Evolutionary conservation across 2,113 vertebrate species (phyloP).

Genomic region (Proteles cristata): DNA sequence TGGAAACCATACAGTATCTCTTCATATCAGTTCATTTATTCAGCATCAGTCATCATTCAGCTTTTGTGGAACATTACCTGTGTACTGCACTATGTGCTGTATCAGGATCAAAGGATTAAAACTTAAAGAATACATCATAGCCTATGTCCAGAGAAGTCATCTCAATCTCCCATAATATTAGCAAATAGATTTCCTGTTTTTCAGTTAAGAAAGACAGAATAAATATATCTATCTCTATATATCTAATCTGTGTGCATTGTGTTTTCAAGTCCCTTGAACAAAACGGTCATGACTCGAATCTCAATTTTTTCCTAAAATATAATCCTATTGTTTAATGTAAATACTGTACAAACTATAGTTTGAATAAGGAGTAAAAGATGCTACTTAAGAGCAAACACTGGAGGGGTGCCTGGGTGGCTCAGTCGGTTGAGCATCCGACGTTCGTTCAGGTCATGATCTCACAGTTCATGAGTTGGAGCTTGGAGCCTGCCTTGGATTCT

Average conservation of each 20-base stretch:
- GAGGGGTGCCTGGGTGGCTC: not conserved
- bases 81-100: not conserved
- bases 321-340: not conserved
- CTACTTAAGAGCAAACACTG: not conserved
- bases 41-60: not conserved
- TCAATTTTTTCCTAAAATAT: not conserved
- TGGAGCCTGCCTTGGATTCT: no score
- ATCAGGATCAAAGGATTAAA: not conserved
- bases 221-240: not conserved
- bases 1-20: not conserved
- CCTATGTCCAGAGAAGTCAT: not conserved
- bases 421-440: no score
- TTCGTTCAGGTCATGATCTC: no score
- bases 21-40: not conserved
- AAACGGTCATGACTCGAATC: not conserved
- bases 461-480: no score
- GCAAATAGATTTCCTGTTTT: not conserved
- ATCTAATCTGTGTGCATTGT: not conserved
- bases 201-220: not conserved
- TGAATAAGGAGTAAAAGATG: not conserved
- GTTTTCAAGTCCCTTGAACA: not conserved
- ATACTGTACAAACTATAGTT: not conserved
- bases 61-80: not conserved
- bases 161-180: not conserved
- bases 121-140: not conserved